Evolutionary conservation across 2,113 vertebrate species (phyloP), one percentile per base, ranked within the genome.

Genomic region (Aspidoscelis tigris): DNA sequence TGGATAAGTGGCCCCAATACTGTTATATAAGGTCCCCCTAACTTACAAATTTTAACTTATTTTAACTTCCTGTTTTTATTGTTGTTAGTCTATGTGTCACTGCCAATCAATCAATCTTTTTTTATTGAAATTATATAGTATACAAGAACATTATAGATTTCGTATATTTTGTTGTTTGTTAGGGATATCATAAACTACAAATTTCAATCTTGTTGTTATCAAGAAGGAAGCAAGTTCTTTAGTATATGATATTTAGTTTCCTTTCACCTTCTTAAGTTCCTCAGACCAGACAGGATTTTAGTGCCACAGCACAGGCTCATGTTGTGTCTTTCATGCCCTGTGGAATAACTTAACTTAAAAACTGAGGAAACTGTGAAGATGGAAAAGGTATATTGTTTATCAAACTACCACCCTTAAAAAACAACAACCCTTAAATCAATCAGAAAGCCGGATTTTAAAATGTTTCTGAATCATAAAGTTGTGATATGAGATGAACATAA

Each of bases 381-480:
- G 44, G 89, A 74, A 86, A 83, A 80, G 50, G 76, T 90, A 83
- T 90, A 85, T 91, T 88, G 87, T 93, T 93, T 89, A 90, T 85
- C 88, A 81, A 75, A 83, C 70, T 70, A 82, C 83, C 88, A 58
- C 18, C 78, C 91, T 94, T 91, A 92, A 64, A 89, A 33, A 33
- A 33, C 33, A 33, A 33, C 33, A 33, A 33, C 33, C 33, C 33
- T 92, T 89, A 89, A 81, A 84, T 53, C 58, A 70, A 22, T 26
- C 84, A 83, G 80, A 7, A 89, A 86, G 83, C 16, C 3, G 8
- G 33, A 75, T 87, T 86, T 93, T 90, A 78, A 88, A 91, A 92
- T 86, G 71, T 89, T 87, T 81, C 71, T 68, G 78, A 89, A 76
- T 76, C 87, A 89, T 84, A 82, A 80, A 87, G 84, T 50, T 85